Evolutionary conservation across 2,113 vertebrate species (phyloP).

Genomic region (Onychorhynchus coronatus): DNA sequence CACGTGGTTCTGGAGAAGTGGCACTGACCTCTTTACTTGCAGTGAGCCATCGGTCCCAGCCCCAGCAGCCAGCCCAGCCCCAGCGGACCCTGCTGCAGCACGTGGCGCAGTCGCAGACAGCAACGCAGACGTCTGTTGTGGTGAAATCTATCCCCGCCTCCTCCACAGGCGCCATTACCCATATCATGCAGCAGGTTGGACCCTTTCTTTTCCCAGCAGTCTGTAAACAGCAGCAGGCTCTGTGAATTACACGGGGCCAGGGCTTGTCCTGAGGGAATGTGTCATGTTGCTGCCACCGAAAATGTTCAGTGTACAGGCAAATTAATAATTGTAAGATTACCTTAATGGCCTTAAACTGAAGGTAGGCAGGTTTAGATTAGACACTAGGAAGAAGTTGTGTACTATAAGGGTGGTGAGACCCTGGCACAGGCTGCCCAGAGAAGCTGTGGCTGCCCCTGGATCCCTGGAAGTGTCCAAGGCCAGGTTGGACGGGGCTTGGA

Average conservation of each 20-base stretch:
- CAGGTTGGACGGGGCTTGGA: background rate
- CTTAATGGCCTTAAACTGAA: background rate
- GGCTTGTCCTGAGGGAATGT: background rate
- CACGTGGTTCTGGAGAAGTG: constrained; percentile 57
- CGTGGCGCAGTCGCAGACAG: constrained; percentile 79
- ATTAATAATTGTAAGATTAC: background rate
- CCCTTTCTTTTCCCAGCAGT: constrained; percentile 9
- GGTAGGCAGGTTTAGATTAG: background rate
- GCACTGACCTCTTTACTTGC: constrained; percentile 73
- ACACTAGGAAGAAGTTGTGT: background rate
- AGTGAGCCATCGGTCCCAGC: constrained; percentile 81
- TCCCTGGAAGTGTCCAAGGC: background rate
- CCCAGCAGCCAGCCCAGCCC: constrained; percentile 75
- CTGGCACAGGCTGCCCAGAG: background rate
- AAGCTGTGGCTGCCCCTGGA: background rate
- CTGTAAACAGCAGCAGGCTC: background rate
- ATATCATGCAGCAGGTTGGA: constrained; percentile 85
- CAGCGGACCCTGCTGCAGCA: constrained; percentile 79
- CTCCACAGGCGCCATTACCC: constrained; percentile 78
- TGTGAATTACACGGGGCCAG: background rate
- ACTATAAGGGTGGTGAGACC: background rate
- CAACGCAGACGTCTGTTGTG: constrained; percentile 80
- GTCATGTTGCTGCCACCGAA: background rate
- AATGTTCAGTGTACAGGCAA: background rate
- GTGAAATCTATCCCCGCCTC: constrained; percentile 81